phyloP scores from a whole-genome alignment of 2,113 vertebrate species.

The Poeciliopsis turrubarensis region DNA sequence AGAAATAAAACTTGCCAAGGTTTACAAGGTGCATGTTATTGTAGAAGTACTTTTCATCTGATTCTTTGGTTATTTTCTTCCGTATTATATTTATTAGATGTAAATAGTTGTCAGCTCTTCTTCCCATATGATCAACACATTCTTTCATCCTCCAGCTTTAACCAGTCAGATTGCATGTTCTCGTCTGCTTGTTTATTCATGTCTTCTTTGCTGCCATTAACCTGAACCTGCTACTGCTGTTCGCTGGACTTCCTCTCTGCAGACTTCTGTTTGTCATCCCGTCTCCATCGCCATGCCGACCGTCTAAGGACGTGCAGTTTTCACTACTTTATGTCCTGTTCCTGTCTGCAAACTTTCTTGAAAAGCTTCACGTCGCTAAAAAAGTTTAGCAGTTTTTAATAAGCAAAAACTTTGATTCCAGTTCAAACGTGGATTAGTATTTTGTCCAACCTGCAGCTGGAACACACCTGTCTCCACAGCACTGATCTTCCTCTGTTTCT shows the following conservation, averaged over 20 bases:
- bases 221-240: neutral
- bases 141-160: neutral
- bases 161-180: neutral
- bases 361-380: neutral
- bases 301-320: neutral
- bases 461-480: neutral
- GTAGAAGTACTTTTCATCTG: neutral
- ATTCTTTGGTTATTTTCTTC: neutral
- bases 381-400: neutral
- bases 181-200: neutral
- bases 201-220: neutral
- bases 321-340: neutral
- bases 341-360: neutral
- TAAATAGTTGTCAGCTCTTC: no score
- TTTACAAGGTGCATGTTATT: no score
- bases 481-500: conserved; percentile 4
- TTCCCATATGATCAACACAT: neutral
- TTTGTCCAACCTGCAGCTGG: neutral
- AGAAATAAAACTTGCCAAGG: no score
- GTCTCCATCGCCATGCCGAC: neutral
- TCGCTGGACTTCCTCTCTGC: neutral
- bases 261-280: conserved; percentile 13
- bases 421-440: neutral
- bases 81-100: no score
- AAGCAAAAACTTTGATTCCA: neutral